phyloP scores from a whole-genome alignment of 1,140 invertebrate species.

The Ephestia elutella region DNA sequence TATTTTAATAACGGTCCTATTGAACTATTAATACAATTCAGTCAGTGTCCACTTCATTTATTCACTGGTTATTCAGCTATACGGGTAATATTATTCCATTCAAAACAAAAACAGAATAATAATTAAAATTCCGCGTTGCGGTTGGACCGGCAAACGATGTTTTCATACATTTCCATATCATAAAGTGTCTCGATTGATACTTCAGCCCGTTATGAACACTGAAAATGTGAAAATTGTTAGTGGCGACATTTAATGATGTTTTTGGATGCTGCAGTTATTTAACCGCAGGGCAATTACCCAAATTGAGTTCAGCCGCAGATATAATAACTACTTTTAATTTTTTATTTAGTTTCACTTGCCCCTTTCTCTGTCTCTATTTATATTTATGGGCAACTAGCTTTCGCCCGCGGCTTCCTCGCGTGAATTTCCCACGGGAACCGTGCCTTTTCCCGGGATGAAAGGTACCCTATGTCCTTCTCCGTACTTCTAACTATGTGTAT shows the following conservation, averaged over 20 bases:
- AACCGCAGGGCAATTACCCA: background rate
- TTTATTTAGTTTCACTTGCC: no score
- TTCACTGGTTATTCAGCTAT: background rate
- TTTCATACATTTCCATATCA: constrained; percentile 2
- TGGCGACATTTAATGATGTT: constrained; percentile 3
- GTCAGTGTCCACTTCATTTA: background rate
- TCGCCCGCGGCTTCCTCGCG: no score
- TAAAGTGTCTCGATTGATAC: constrained; percentile 1
- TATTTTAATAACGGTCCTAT: no score
- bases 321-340: background rate
- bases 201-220: background rate
- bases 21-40: no score
- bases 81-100: background rate
- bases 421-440: no score
- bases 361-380: no score
- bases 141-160: background rate
- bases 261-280: background rate
- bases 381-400: no score
- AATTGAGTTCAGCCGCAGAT: background rate
- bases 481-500: no score
- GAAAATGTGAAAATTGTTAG: constrained; percentile 1
- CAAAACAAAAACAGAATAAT: background rate
- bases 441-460: no score
- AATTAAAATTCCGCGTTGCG: background rate
- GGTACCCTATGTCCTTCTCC: no score